phyloP scores from a whole-genome alignment of 2,113 vertebrate genomes.

The Galemys pyrenaicus region DNA sequence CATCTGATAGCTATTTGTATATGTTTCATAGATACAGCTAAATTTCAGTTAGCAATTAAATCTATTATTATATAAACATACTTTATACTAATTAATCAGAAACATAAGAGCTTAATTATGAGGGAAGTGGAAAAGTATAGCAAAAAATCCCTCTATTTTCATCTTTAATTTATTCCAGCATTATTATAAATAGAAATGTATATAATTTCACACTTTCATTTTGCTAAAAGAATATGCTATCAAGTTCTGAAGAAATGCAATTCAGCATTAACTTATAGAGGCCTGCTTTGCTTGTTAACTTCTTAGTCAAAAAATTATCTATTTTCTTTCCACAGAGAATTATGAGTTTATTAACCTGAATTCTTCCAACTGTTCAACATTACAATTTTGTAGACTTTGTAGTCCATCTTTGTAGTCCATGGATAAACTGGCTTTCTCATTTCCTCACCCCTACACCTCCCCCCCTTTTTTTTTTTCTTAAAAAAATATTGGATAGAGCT shows the following conservation, averaged over 20 bases:
- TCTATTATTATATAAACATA: slow-evolving; percentile 1
- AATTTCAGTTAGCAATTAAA: slow-evolving; percentile 27
- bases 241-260: background rate
- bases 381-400: background rate
- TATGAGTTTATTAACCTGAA: background rate
- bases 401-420: background rate
- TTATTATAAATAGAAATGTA: background rate
- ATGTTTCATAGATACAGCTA: background rate
- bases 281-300: background rate
- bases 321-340: background rate
- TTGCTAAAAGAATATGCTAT: background rate
- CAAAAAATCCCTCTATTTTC: background rate
- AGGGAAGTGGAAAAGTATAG: background rate
- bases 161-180: background rate
- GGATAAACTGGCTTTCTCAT: background rate
- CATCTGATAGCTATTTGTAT: slow-evolving; percentile 6
- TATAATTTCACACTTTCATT: background rate
- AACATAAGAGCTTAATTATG: background rate
- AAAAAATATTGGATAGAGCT: background rate
- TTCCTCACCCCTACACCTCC: background rate
- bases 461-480: background rate
- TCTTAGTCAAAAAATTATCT: background rate
- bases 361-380: background rate
- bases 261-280: background rate
- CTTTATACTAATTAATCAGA: background rate